Base-by-base conservation (phyloP, 1,140 invertebrate genomes). In the Pemphigus obesinymphae region DNA sequence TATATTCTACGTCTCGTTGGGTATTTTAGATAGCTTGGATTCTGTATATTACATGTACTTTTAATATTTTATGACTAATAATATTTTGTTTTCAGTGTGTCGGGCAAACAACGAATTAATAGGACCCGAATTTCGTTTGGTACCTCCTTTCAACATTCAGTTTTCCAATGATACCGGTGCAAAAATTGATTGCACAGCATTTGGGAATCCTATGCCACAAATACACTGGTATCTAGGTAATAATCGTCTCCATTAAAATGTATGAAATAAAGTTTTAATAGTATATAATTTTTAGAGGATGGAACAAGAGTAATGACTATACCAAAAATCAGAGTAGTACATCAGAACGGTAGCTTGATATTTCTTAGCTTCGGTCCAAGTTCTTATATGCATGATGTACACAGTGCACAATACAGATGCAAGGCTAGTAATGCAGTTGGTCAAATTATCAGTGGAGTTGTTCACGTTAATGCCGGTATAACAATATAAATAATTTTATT, bases 131-230 rank as follows among this genome's bases (percentile, higher is more conserved):
- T 91, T 94, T 88, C 87, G 92, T 68, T 90, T 90, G 82, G 93
- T 96, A 87, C 94, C 95, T 40, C 92, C 93, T 75, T 92, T 92
- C 85, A 91, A 91, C 83, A 90, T 96, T 55, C 94, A 95, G 85
- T 96, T 96, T 88, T 93, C 93, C 83, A 96, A 96, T 88, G 92
- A 93, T 87, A 92, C 92, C 15, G 93, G 94, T 6, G 90, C 91
- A 15, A 89, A 91, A 84, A 90, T 96, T 83, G 93, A 94, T 86
- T 96, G 95, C 85, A 90, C 91, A 48, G 93, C 93, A 6, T 91
- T 92, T 84, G 94, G 94, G 61, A 92, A 91, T 86, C 94, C 94
- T 53, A 88, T 90, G 84, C 92, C 93, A 3, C 84, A 91, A 87
- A 88, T 94, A 85, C 91, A 92, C 86, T 95, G 94, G 94, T 87